Evolutionary conservation across 2,888 invertebrate species (phyloP).

Genomic region (Aleiodes testaceus): DNA sequence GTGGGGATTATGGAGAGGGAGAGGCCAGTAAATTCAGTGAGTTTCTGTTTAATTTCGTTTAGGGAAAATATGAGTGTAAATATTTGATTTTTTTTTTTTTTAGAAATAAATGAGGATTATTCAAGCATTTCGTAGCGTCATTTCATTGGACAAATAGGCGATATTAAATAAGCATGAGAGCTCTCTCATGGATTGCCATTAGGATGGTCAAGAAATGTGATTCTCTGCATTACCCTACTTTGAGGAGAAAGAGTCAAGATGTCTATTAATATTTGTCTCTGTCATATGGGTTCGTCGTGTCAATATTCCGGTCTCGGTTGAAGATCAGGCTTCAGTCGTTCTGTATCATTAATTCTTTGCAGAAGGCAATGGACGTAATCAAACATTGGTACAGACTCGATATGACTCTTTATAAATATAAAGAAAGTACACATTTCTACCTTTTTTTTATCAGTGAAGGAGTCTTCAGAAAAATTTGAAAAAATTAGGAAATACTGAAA

Average conservation of each 20-base stretch:
- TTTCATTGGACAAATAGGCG: background rate
- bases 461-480: no score
- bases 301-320: constrained; percentile 52
- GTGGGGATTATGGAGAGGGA: background rate
- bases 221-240: constrained; percentile 46
- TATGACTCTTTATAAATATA: no score
- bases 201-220: constrained; percentile 6
- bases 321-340: constrained; percentile 23
- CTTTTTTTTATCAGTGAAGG: constrained; percentile 16
- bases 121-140: constrained; percentile 30
- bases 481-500: no score
- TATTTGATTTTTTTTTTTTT: constrained; percentile 26
- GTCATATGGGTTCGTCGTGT: constrained; percentile 52
- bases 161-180: background rate
- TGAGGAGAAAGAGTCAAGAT: constrained; percentile 39
- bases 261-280: constrained; percentile 54
- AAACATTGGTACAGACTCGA: background rate
- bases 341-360: constrained; percentile 4
- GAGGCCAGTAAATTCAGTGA: constrained; percentile 33
- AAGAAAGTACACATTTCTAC: no score
- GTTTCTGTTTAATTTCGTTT: background rate
- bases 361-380: background rate
- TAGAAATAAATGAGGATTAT: constrained; percentile 36
- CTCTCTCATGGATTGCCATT: background rate
- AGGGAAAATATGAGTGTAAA: constrained; percentile 35